These are phyloP conservation scores for Caenorhabditis sinica DNA, from an alignment of 2,888 invertebrate species.

Conservation along the genomic window DNA sequence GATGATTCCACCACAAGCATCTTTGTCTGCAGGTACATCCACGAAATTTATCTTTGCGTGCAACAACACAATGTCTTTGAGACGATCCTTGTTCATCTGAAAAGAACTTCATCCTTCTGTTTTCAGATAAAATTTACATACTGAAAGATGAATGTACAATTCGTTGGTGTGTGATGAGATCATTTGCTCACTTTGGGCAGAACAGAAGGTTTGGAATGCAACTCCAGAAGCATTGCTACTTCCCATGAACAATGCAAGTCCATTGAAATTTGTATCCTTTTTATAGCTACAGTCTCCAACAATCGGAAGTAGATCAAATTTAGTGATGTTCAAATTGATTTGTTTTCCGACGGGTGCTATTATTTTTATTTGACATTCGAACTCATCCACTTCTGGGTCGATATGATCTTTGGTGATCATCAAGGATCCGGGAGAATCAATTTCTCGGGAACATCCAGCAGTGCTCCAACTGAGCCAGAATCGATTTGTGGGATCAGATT, in stretches of 20 bases:
- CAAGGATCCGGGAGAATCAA: slow-evolving; percentile 68
- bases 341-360: slow-evolving; percentile 68
- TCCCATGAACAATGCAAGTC: slow-evolving; percentile 74
- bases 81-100: slow-evolving; percentile 38
- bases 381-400: slow-evolving; percentile 58
- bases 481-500: slow-evolving; percentile 72
- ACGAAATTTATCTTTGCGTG: slow-evolving; percentile 59
- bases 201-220: slow-evolving; percentile 70
- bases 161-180: slow-evolving; percentile 74
- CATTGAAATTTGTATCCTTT: slow-evolving; percentile 60
- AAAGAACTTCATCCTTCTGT: background rate
- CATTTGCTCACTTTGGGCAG: slow-evolving; percentile 11
- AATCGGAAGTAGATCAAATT: slow-evolving; percentile 56
- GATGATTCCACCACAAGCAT: slow-evolving; percentile 67
- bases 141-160: slow-evolving; percentile 70
- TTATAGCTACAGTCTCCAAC: slow-evolving; percentile 37
- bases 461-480: slow-evolving; percentile 82
- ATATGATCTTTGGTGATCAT: slow-evolving; percentile 66
- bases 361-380: slow-evolving; percentile 78
- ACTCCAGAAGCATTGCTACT: slow-evolving; percentile 68
- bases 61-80: slow-evolving; percentile 55
- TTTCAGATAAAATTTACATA: slow-evolving; percentile 23
- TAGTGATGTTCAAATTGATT: slow-evolving; percentile 62
- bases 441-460: slow-evolving; percentile 78
- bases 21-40: slow-evolving; percentile 49